These are phyloP conservation scores for Acleris literana DNA, from an alignment of 2,888 invertebrate genomes.

Conservation along the genomic window DNA sequence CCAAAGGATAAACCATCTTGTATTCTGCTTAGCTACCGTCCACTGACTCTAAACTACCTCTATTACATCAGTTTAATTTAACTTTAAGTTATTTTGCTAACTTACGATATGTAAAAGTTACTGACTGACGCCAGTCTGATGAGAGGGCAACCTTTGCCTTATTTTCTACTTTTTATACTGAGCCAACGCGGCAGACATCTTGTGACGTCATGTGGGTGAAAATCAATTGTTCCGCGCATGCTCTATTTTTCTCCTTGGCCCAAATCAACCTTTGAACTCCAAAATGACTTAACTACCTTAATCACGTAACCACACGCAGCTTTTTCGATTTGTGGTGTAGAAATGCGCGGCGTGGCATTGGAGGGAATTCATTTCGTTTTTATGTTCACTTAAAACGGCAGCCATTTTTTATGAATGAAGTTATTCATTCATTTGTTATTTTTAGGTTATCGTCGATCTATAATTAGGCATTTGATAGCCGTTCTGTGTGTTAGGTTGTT, in stretches of 20 bases:
- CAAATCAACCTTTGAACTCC: constrained; percentile 40
- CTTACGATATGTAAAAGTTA: constrained; percentile 8
- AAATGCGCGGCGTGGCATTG: constrained; percentile 58
- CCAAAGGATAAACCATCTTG: constrained; percentile 58
- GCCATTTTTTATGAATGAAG: constrained; percentile 74
- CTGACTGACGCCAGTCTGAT: constrained; percentile 32
- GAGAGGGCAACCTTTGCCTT: constrained; percentile 51
- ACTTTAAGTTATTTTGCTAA: not conserved
- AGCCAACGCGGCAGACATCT: constrained; percentile 61
- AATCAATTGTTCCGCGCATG: constrained; percentile 75
- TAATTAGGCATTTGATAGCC: constrained; percentile 14
- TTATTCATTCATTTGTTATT: constrained; percentile 71
- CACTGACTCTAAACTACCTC: constrained; percentile 49
- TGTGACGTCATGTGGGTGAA: constrained; percentile 74
- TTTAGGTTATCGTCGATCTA: constrained; percentile 51
- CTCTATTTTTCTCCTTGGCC: constrained; percentile 74
- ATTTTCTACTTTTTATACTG: constrained; percentile 70
- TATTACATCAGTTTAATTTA: constrained; percentile 14
- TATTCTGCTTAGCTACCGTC: constrained; percentile 61
- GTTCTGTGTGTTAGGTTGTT: constrained; percentile 11
- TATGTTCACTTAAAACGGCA: constrained; percentile 63
- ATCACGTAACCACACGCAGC: not conserved
- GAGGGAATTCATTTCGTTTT: constrained; percentile 55
- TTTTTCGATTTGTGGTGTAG: constrained; percentile 42
- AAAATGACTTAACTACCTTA: constrained; percentile 2